Evolutionary conservation across 2,113 vertebrate genomes (phyloP).

Genomic region (Cardinalis cardinalis): DNA sequence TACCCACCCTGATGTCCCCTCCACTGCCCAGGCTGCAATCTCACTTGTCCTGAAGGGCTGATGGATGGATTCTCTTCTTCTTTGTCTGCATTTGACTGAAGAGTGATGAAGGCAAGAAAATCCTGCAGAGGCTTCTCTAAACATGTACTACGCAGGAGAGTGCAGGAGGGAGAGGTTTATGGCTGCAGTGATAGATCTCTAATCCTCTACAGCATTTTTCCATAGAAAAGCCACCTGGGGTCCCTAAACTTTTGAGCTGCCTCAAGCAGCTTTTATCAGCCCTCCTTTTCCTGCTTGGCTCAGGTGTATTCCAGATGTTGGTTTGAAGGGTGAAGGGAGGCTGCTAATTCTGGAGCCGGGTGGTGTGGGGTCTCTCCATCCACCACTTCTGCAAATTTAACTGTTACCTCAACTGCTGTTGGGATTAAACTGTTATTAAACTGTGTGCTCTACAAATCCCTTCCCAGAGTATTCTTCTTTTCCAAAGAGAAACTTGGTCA

Average conservation of each 20-base stretch:
- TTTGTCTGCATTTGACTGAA: not conserved
- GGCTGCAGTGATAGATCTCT: not conserved
- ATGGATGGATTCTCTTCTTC: not conserved
- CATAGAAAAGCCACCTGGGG: not conserved
- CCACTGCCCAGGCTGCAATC: not conserved
- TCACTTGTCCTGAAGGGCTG: not conserved
- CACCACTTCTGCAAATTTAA: not conserved
- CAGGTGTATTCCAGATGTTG: not conserved
- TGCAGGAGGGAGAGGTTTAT: not conserved
- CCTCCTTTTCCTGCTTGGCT: not conserved
- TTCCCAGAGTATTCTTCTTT: not conserved
- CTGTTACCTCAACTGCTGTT: not conserved
- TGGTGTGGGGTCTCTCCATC: not conserved
- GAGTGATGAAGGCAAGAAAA: not conserved
- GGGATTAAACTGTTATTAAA: not conserved
- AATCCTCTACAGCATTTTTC: not conserved
- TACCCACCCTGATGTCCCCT: not conserved
- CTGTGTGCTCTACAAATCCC: not conserved
- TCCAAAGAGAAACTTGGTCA: not conserved
- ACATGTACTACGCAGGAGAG: rapidly evolving
- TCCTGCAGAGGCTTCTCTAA: not conserved
- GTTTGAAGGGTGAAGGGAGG: not conserved
- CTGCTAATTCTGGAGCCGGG: not conserved
- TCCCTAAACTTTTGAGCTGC: not conserved
- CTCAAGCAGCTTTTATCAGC: not conserved